These are phyloP conservation scores for Callaeas wilsoni DNA, from an alignment of 2,113 vertebrate genomes.

Conservation along the genomic window DNA sequence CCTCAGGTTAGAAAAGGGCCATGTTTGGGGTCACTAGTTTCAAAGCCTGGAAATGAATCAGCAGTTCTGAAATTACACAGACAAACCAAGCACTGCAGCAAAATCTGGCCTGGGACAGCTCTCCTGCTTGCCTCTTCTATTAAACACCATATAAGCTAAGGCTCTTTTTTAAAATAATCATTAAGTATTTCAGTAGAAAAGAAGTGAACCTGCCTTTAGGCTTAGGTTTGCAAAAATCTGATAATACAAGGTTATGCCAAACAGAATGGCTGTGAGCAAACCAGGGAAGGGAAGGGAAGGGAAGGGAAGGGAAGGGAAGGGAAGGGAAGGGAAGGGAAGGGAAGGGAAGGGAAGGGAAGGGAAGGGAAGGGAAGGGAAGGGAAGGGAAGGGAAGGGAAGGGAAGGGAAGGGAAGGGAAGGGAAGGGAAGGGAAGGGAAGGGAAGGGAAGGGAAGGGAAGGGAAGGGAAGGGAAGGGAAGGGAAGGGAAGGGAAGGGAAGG, in stretches of 20 bases:
- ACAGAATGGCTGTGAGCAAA: not conserved
- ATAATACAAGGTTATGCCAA: not conserved
- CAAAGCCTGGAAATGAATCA: conserved; percentile 53
- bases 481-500: too few species aligned
- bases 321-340: too few species aligned
- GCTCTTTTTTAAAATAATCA: not conserved
- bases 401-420: too few species aligned
- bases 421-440: too few species aligned
- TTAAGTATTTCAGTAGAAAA: not conserved
- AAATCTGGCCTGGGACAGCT: not conserved
- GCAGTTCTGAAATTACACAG: conserved; percentile 34
- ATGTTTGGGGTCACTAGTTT: conserved; percentile 15
- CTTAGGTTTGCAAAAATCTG: not conserved
- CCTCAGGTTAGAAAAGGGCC: not conserved
- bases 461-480: too few species aligned
- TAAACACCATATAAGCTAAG: not conserved
- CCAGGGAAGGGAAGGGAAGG: too few species aligned
- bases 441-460: too few species aligned
- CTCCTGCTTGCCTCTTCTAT: not conserved
- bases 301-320: too few species aligned
- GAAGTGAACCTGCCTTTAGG: not conserved
- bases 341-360: too few species aligned
- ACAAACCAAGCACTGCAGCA: not conserved
- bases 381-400: too few species aligned
- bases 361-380: too few species aligned